Evolutionary conservation across 2,888 invertebrate species (phyloP), one percentile per base, ranked within the genome.

Genomic region (Eugnorisma glareosa): DNA sequence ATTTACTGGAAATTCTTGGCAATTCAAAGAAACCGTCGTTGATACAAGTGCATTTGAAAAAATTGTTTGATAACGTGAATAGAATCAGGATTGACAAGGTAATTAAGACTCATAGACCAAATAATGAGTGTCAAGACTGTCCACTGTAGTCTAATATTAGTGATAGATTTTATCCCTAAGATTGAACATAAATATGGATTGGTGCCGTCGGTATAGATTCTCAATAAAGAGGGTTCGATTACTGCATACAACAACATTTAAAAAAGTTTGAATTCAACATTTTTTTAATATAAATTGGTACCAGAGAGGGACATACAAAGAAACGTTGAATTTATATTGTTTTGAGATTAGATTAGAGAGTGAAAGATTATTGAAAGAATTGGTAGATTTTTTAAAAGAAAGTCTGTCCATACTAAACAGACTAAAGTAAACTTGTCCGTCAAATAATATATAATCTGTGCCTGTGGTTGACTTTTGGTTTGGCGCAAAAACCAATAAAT

Each of bases 21-120:
- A 98, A 99, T 93, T 98, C 98, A 0, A 98, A 98, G 90, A 98
- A 97, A 88, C 99, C 99, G 0, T 98, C 98, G 89, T 95, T 98
- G 66, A 97, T 99, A 76, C 99, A 99, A 95, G 97, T 98, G 0
- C 99, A 99, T 93, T 96, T 99, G 77, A 99, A 98, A 92, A 99
- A 99, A 92, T 97, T 99, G 57, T 99, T 99, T 93, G 99, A 99
- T 92, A 98, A 98, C 93, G 97, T 99, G 51, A 98, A 97, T 89
- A 98, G 97, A 91, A 95, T 98, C 69, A 97, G 97, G 88, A 96
- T 98, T 78, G 97, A 97, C 78, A 98, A 98, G 96, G 97, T 97
- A 96, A 93, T 90, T 78, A 8, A 10, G 37, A 18, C 4, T n/a
- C 10, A 5, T 21, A 18, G 51, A 24, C 0, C 37, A 11, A 28